Base-by-base conservation (phyloP, 2,797 vertebrate species). In the Typhlichthys eigenmanni region DNA sequence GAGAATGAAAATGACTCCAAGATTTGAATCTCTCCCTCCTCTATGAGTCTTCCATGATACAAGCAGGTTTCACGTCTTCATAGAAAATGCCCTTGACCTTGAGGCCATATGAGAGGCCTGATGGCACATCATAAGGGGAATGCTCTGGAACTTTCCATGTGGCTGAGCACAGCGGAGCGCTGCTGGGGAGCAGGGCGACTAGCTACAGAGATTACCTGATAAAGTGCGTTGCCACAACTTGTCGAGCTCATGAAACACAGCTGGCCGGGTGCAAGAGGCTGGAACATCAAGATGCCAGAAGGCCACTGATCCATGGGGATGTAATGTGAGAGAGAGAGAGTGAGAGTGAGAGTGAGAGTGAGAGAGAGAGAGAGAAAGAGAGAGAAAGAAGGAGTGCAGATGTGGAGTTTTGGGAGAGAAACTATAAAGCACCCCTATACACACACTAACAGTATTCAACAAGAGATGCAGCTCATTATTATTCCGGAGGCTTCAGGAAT, bases 71-170 rank as follows among this genome's bases (percentile, higher is more conserved):
- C 74, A 80, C 62, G 73, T 74, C 64, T 77, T 78, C 68, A 75
- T 66, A 81, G 78, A 70, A 81, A 78, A 65, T 79, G 76, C 69
- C 84, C 71, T 76, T 84, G 82, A 86, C 82, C 84, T 86, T 81
- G 62, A 70, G 66, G 71, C 68, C 1, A 55, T 71, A 66, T 16
- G 72, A 78, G 64, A 47, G 60, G 63, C 56, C 69, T 82, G 74
- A 84, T 78, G 68, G 75, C 71, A 68, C 68, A 14, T 78, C 84
- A 65, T 86, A 79, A 79, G 75, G 72, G 66, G 45, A 62, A 51
- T 38, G 32, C 68, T 74, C 77, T 61, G 77, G 72, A 82, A 79
- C 73, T 83, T 81, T 79, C 78, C 68, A 17, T 69, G 79, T 75
- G 79, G 75, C 62, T 73, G 78, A 77, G 66, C 74, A 72, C n/a